Evolutionary conservation across 1,140 invertebrate genomes (phyloP), one percentile per base, ranked within the genome.

Genomic region (Formica selysi): DNA sequence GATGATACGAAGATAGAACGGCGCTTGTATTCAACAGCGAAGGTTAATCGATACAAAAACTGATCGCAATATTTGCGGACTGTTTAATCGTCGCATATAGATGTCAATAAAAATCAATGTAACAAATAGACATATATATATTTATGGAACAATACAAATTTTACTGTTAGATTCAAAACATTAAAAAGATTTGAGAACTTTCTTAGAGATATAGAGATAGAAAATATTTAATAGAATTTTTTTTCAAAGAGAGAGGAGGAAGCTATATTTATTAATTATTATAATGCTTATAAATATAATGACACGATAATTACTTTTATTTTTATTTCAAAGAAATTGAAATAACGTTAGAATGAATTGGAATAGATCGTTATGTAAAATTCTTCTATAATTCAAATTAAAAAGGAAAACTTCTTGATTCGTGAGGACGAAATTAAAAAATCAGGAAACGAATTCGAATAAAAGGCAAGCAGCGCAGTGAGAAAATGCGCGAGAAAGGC

Each of bases 361-460:
- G 22, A 67, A 68, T 68, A 51, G n/a, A n/a, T 80, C 48, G 32
- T 19, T 54, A 68, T n/a, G 16, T n/a, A 13, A 48, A 68, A 26
- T 79, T 54, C n/a, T 68, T 51, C 29, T 68, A 44, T 79, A 79
- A 79, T 29, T 80, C 0, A 68, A 80, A 70, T 83, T 76, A 59
- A 74, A 83, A 83, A 19, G 54, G 26, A 32, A 44, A 83, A 32
- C 11, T 51, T 51, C 38, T 59, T 29, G 80, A 83, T 44, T 83
- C 10, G 38, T 10, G 3, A 22, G 48, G n/a, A 48, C 44, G 36
- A 19, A 85, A 79, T 80, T 70, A 32, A 70, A 68, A 80, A 68
- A 80, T 67, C 64, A 41, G 64, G 22, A 80, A 80, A 51, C 44
- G 44, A 80, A 76, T 84, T 10, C 61, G 83, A 78, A 48, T 65